Evolutionary conservation across 2,113 vertebrate species (phyloP).

Genomic region (Platichthys flesus): DNA sequence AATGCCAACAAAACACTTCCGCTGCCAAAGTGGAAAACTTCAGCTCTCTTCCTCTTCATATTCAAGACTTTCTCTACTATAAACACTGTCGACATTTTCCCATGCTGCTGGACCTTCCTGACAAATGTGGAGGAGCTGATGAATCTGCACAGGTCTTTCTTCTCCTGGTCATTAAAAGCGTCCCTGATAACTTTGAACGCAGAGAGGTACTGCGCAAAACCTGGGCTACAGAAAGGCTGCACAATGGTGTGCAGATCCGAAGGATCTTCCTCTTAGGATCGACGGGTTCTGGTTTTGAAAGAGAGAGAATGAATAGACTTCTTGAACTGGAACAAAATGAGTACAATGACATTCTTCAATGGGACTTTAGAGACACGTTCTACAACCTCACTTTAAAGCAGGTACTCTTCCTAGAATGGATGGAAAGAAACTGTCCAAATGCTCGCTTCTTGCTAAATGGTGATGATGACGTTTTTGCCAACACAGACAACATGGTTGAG

Average conservation of each 20-base stretch:
- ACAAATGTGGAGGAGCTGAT: slow-evolving; percentile 72
- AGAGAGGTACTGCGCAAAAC: slow-evolving; percentile 88
- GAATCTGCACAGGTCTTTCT: slow-evolving; percentile 82
- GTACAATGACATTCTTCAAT: slow-evolving; percentile 87
- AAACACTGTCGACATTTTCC: slow-evolving; percentile 85
- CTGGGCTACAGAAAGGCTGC: slow-evolving; percentile 84
- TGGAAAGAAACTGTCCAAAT: slow-evolving; percentile 75
- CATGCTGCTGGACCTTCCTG: slow-evolving; percentile 74
- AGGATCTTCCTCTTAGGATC: slow-evolving; percentile 86
- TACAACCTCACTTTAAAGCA: slow-evolving; percentile 93
- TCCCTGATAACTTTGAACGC: slow-evolving; percentile 83
- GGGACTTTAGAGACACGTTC: slow-evolving; percentile 88
- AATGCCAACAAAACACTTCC: slow-evolving; percentile 69
- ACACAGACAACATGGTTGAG: slow-evolving; percentile 84
- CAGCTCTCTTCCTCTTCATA: slow-evolving; percentile 62
- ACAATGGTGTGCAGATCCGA: slow-evolving; percentile 73
- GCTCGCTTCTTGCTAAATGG: slow-evolving; percentile 86
- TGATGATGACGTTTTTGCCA: slow-evolving; percentile 88
- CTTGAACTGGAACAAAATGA: slow-evolving; percentile 79
- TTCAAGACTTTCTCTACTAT: slow-evolving; percentile 84
- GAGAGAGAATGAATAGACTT: slow-evolving; percentile 78
- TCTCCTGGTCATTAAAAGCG: slow-evolving; percentile 87
- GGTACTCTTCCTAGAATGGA: slow-evolving; percentile 88
- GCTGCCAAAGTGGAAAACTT: slow-evolving; percentile 70
- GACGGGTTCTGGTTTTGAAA: neutral